phyloP scores from a whole-genome alignment of 1,140 invertebrate genomes.

The Heliconius melpomene region DNA sequence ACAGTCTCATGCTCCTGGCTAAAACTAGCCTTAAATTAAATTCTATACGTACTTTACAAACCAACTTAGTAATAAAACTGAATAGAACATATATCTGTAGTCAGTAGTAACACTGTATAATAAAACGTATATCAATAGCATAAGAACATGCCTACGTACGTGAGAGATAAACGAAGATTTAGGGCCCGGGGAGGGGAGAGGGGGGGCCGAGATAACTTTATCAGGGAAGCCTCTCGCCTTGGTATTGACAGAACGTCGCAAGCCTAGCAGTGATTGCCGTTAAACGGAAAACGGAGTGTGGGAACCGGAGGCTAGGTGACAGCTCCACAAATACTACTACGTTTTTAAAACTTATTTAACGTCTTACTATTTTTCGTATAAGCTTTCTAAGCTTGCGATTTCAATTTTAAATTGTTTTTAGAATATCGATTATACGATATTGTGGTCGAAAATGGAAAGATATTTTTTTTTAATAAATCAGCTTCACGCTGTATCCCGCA shows the following conservation, averaged over 20 bases:
- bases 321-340: conserved; percentile 42
- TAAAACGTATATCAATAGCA: conserved; percentile 18
- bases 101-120: conserved; percentile 30
- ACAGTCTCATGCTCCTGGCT: too few relatives aligned
- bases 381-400: not conserved
- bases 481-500: too few relatives aligned
- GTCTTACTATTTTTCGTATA: conserved; percentile 11
- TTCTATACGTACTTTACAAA: not conserved
- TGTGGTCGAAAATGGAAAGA: not conserved
- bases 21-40: not conserved
- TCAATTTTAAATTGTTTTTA: not conserved
- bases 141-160: conserved; percentile 48
- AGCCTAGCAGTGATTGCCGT: conserved; percentile 73
- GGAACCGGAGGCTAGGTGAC: conserved; percentile 64
- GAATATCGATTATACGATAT: not conserved
- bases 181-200: conserved; percentile 50
- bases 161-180: conserved; percentile 70
- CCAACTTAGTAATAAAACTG: not conserved
- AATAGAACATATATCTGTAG: conserved; percentile 21
- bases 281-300: conserved; percentile 68
- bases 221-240: conserved; percentile 76
- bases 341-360: conserved; percentile 17
- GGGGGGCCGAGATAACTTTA: conserved; percentile 72
- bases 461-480: not conserved
- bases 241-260: conserved; percentile 77